Conservation (phyloP, 2,797 vertebrate genomes). For the Peromyscus aztecus region DNA sequence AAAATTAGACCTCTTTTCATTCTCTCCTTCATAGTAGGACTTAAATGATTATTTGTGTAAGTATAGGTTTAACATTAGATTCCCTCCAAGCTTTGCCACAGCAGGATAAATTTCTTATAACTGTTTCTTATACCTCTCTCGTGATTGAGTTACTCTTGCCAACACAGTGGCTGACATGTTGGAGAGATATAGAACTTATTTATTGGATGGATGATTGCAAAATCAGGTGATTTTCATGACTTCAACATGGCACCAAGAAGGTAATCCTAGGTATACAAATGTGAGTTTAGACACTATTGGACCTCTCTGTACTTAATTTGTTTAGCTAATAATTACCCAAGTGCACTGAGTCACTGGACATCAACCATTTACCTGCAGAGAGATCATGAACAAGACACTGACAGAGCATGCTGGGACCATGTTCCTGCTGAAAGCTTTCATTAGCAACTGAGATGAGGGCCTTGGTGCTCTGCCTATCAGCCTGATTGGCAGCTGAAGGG, state of each 20-base stretch:
- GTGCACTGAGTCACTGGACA: not conserved
- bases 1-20: not conserved
- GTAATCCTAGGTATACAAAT: not conserved
- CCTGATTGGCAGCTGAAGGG: not conserved
- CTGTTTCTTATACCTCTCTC: not conserved
- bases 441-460: conserved; percentile 13
- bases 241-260: not conserved
- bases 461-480: not conserved
- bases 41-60: not conserved
- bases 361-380: not conserved
- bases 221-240: not conserved
- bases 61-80: not conserved
- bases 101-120: not conserved
- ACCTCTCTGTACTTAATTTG: not conserved
- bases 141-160: not conserved
- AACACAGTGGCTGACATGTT: not conserved
- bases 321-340: not conserved
- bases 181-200: not conserved
- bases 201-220: not conserved
- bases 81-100: not conserved
- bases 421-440: conserved; percentile 25
- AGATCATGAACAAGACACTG: not conserved
- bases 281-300: not conserved
- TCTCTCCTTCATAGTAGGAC: not conserved
- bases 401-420: not conserved